Base-by-base conservation (phyloP, 2,888 invertebrate species). In the Microplitis manilae region DNA sequence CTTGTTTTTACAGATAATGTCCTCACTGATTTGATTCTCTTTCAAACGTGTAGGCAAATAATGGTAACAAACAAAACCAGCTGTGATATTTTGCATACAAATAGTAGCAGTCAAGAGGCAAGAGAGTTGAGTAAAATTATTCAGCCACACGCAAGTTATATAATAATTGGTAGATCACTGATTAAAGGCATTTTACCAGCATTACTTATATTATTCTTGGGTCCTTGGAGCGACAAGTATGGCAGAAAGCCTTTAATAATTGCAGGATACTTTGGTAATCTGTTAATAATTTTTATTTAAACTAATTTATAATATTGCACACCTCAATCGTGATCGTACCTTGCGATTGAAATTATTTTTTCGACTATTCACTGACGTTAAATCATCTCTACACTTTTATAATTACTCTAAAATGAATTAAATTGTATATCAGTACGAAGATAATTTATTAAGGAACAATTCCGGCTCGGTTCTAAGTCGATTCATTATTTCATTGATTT, bases 171-270 rank as follows among this genome's bases (percentile, higher is more conserved):
- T 0, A 92, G 92, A 81, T 91, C 92, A 1, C 87, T 95, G 0
- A 88, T 95, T 60, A 94, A 94, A 82, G 92, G 93, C 60, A 89
- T 95, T 67, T 91, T 94, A 73, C 94, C 95, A 1, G 93, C 95
- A 0, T 84, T 94, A 67, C 87, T 94, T 6, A 93, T 94, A 71
- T 90, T 95, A 69, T 95, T 95, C 86, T 87, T 95, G 80, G 96
- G 96, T 7, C 94, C 95, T 0, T 96, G 96, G 96, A 95, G 95
- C 68, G 96, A 96, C 86, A 93, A 92, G 80, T 92, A 94, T 90
- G 96, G 96, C 39, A 91, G 96, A 68, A 94, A 94, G 85, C 94
- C 95, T 6, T 90, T 95, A 74, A 85, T 96, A 60, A 87, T 95
- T 4, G 90, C 93, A 82, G 92, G 94, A 2, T 90, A 94, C 79